phyloP scores from a whole-genome alignment of 1,140 invertebrate species.

The Vanessa tameamea region DNA sequence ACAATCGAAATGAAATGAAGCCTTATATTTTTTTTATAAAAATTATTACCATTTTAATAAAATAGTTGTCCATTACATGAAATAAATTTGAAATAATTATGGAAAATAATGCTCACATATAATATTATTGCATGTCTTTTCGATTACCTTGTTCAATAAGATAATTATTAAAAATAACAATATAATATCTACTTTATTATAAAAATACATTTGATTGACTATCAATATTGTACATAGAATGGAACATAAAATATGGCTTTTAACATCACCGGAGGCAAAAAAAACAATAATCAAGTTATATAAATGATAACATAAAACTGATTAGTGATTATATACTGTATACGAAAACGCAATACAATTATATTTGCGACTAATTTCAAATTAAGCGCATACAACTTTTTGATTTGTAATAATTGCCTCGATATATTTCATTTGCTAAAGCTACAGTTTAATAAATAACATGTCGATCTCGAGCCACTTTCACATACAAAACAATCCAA shows the following conservation, averaged over 20 bases:
- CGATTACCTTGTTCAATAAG: constrained; percentile 26
- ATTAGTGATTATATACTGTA: constrained; percentile 17
- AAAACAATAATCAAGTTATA: not conserved
- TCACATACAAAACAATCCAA: constrained; percentile 1
- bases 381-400: not conserved
- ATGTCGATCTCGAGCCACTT: constrained; percentile 13
- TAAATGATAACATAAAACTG: constrained; percentile 4
- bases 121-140: constrained; percentile 61
- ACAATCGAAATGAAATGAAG: constrained; percentile 54
- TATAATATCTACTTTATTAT: constrained; percentile 41
- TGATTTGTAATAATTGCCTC: constrained; percentile 14
- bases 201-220: constrained; percentile 62
- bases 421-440: constrained; percentile 21
- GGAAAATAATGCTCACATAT: constrained; percentile 38
- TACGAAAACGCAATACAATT: not conserved
- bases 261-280: constrained; percentile 36
- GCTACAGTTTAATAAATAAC: constrained; percentile 34
- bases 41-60: constrained; percentile 74
- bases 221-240: constrained; percentile 59
- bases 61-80: constrained; percentile 57
- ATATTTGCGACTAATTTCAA: not conserved
- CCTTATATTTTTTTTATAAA: constrained; percentile 73
- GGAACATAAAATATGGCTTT: constrained; percentile 66
- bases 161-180: constrained; percentile 33
- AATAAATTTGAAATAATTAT: constrained; percentile 55